These are phyloP conservation scores for Ostrea edulis DNA, from an alignment of 1,140 invertebrate species.

Conservation along the genomic window DNA sequence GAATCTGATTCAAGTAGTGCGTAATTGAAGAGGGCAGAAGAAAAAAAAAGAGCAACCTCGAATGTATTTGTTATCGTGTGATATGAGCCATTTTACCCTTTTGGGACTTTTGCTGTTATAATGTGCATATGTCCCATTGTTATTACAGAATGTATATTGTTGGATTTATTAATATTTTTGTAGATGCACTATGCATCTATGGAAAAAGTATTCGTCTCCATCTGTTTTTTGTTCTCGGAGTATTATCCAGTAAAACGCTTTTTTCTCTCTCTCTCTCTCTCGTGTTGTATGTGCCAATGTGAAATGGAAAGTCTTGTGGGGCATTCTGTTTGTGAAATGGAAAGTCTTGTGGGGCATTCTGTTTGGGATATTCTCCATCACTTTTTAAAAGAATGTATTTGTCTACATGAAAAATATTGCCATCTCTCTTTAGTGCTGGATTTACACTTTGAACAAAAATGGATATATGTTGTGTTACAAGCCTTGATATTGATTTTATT, in stretches of 20 bases:
- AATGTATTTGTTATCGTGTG: conserved; percentile 29
- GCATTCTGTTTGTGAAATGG: conserved; percentile 4
- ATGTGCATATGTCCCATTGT: conserved; percentile 38
- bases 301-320: not conserved
- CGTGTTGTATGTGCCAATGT: conserved; percentile 33
- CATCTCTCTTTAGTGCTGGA: conserved; percentile 27
- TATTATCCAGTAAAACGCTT: conserved; percentile 27
- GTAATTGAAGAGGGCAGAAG: conserved; percentile 42
- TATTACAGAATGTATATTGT: conserved; percentile 27
- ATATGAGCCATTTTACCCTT: conserved; percentile 37
- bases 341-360: conserved; percentile 1
- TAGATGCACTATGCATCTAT: conserved; percentile 28
- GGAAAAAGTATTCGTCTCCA: conserved; percentile 36
- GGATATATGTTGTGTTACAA: conserved; percentile 28
- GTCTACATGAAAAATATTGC: not conserved
- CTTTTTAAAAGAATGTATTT: conserved; percentile 8
- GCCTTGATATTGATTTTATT: conserved; percentile 31
- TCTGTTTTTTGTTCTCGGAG: conserved; percentile 37
- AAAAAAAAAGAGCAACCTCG: conserved; percentile 11
- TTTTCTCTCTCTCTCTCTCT: conserved; percentile 1
- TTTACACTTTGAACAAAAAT: conserved; percentile 17
- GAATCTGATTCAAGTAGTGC: conserved; percentile 59
- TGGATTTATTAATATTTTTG: conserved; percentile 36
- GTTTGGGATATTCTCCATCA: not conserved
- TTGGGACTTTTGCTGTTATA: conserved; percentile 36